phyloP scores from a whole-genome alignment of 2,797 vertebrate genomes.

The Crax fasciolata region DNA sequence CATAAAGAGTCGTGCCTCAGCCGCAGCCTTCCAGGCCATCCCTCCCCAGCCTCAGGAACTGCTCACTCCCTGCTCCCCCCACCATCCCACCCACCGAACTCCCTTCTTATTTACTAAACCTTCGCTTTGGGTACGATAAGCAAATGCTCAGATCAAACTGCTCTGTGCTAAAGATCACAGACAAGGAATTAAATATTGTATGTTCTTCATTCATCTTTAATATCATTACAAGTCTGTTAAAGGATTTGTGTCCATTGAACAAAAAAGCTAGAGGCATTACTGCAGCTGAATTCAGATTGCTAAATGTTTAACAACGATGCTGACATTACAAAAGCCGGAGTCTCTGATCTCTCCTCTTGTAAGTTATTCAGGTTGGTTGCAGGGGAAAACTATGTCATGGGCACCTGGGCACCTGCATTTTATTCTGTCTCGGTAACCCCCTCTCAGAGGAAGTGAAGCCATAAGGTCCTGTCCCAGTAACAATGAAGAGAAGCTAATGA shows the following conservation, averaged over 20 bases:
- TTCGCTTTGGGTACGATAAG: conserved; percentile 14
- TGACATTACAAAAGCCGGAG: conserved; percentile 59
- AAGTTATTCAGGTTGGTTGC: conserved; percentile 60
- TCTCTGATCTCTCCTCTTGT: conserved; percentile 67
- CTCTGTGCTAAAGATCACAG: conserved; percentile 53
- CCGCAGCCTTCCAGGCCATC: not conserved
- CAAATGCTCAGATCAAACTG: conserved; percentile 57
- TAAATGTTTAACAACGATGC: conserved; percentile 61
- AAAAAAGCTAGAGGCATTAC: conserved; percentile 61
- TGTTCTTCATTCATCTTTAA: conserved; percentile 71
- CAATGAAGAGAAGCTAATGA: conserved; percentile 82
- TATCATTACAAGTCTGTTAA: conserved; percentile 65
- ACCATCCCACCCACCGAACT: not conserved
- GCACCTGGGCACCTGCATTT: conserved; percentile 79
- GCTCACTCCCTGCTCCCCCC: not conserved
- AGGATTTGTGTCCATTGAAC: conserved; percentile 54
- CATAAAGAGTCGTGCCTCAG: not conserved
- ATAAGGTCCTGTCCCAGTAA: conserved; percentile 78
- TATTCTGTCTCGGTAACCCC: conserved; percentile 61
- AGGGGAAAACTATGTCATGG: conserved; percentile 68
- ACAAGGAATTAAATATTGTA: conserved; percentile 78
- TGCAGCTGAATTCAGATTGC: conserved; percentile 46
- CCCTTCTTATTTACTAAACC: conserved; percentile 54
- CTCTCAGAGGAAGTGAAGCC: conserved; percentile 80
- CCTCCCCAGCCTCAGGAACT: not conserved